Percentiles rank a stretch among this genome's conserved stretches.
Conservation (phyloP, 2,888 invertebrate genomes). For the Plagodis pulveraria region DNA sequence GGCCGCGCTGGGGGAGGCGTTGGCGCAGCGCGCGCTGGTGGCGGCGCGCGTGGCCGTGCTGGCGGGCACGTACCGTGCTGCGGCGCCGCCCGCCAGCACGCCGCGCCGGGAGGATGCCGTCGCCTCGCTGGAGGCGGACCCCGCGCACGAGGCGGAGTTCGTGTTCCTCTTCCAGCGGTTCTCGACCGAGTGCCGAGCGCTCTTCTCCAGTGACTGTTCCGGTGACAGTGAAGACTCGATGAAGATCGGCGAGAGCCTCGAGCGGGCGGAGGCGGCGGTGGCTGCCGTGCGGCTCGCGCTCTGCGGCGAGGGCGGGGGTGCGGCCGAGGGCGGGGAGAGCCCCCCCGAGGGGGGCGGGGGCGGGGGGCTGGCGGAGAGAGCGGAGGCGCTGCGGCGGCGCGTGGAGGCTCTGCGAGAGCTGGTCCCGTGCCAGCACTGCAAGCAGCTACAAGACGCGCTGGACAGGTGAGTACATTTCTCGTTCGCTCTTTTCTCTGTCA, state of each 20-base stretch:
- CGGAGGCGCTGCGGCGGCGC: slow-evolving; percentile 75
- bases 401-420: slow-evolving; percentile 79
- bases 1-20: slow-evolving; percentile 55
- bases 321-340: slow-evolving; percentile 20
- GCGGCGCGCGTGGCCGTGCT: slow-evolving; percentile 90
- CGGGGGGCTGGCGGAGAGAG: slow-evolving; percentile 57
- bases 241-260: slow-evolving; percentile 83
- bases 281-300: slow-evolving; percentile 70
- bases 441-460: slow-evolving; percentile 81
- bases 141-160: slow-evolving; percentile 87
- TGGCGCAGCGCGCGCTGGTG: slow-evolving; percentile 79
- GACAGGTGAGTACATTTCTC: slow-evolving; percentile 64
- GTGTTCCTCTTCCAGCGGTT: slow-evolving; percentile 87
- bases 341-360: slow-evolving; percentile 17
- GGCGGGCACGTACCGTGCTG: slow-evolving; percentile 82
- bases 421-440: slow-evolving; percentile 81
- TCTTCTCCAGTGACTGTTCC: slow-evolving; percentile 84
- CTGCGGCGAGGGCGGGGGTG: slow-evolving; percentile 40
- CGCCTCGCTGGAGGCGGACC: slow-evolving; percentile 82
- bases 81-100: slow-evolving; percentile 44
- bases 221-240: slow-evolving; percentile 84
- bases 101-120: slow-evolving; percentile 66
- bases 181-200: slow-evolving; percentile 86
- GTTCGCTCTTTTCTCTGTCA: too few relatives aligned
- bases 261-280: slow-evolving; percentile 78